Evolutionary conservation across 2,797 vertebrate species (phyloP).

Genomic region (Alauda arvensis): DNA sequence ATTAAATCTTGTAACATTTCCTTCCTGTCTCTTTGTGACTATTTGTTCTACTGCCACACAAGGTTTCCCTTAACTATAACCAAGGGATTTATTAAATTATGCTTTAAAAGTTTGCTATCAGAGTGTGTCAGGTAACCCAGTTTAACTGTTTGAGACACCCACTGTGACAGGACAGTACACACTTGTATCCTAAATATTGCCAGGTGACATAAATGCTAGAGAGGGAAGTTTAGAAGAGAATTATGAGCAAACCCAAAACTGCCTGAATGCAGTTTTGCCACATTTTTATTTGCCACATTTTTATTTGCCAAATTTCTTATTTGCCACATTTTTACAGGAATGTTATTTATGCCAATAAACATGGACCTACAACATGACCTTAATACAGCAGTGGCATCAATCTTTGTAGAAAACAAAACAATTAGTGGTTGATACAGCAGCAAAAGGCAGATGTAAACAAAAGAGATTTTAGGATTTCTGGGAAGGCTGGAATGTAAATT

Average conservation of each 20-base stretch:
- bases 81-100: not conserved
- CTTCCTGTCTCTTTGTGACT: not conserved
- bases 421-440: not conserved
- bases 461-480: not conserved
- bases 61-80: not conserved
- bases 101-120: not conserved
- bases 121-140: not conserved
- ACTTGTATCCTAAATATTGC: not conserved
- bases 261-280: not conserved
- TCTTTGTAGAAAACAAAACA: not conserved
- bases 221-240: not conserved
- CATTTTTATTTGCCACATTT: not conserved
- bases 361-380: not conserved
- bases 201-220: not conserved
- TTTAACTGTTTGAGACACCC: not conserved
- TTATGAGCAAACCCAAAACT: not conserved
- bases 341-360: not conserved
- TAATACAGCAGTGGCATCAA: not conserved
- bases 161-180: not conserved
- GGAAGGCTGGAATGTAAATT: not conserved
- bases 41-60: not conserved
- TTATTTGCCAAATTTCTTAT: conserved; percentile 2
- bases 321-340: not conserved
- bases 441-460: not conserved
- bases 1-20: not conserved